phyloP scores from a whole-genome alignment of 2,797 vertebrate genomes.

The Buceros bicornis region DNA sequence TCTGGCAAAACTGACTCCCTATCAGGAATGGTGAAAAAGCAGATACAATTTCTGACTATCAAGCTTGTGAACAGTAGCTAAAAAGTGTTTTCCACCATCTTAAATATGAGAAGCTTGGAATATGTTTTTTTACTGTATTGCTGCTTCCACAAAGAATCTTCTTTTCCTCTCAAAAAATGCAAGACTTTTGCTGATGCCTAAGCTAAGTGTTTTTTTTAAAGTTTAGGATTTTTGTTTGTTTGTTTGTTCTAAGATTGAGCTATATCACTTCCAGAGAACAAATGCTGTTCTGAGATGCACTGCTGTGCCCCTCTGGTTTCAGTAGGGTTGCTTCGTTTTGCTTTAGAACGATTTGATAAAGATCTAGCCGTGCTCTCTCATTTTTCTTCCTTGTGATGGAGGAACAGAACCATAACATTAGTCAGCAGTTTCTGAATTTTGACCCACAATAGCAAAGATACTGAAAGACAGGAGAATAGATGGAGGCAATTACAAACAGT shows the following conservation, averaged over 20 bases:
- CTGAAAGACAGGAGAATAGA: slow-evolving; percentile 82
- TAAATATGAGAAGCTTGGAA: not conserved
- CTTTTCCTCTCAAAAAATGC: not conserved
- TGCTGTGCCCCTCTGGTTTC: not conserved
- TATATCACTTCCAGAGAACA: not conserved
- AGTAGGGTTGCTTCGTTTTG: not conserved
- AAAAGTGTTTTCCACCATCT: not conserved
- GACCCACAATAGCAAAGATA: slow-evolving; percentile 80
- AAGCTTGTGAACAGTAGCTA: not conserved
- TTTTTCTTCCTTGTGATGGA: slow-evolving; percentile 52
- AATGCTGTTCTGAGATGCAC: not conserved
- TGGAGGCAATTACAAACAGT: slow-evolving; percentile 84
- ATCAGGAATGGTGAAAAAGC: not conserved
- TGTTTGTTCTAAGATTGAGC: not conserved
- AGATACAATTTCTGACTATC: not conserved
- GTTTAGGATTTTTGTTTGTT: not conserved
- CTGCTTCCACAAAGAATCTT: not conserved
- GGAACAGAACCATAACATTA: slow-evolving; percentile 72
- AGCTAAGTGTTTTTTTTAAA: not conserved
- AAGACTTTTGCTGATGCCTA: not conserved
- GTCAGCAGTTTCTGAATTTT: slow-evolving; percentile 83
- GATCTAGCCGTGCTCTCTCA: not conserved
- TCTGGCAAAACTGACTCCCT: not conserved
- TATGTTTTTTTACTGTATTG: not conserved
- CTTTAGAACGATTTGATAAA: slow-evolving; percentile 33